Conservation (phyloP, 2,888 invertebrate species). For the Sinopyrophorus schimmeli region DNA sequence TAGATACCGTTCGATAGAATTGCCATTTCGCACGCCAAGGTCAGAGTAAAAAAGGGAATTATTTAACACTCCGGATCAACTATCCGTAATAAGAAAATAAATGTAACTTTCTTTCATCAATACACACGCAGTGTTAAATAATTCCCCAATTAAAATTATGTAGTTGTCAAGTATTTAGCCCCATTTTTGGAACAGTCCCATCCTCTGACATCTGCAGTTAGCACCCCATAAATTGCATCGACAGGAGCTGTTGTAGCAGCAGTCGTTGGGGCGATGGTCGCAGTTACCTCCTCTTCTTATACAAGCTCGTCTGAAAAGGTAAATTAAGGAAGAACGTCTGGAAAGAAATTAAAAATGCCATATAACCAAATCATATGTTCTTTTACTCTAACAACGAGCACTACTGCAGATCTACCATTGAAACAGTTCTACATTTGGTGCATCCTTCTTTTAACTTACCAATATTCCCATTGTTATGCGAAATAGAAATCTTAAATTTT, state of each 20-base stretch:
- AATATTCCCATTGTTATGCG: too few relatives aligned
- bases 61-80: slow-evolving; percentile 2
- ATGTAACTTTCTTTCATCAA: neutral
- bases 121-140: neutral
- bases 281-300: slow-evolving; percentile 80
- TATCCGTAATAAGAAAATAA: slow-evolving; percentile 6
- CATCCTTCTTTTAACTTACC: too few relatives aligned
- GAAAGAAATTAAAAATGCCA: slow-evolving; percentile 63
- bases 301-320: slow-evolving; percentile 84
- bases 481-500: too few relatives aligned
- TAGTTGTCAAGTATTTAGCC: slow-evolving; percentile 60
- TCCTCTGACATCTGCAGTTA: slow-evolving; percentile 85
- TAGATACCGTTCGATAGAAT: slow-evolving; percentile 12
- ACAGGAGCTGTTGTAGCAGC: slow-evolving; percentile 84
- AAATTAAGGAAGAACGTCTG: slow-evolving; percentile 82
- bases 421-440: too few relatives aligned
- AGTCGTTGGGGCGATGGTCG: slow-evolving; percentile 82
- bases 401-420: too few relatives aligned
- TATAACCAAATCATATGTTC: slow-evolving; percentile 44
- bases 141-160: too few relatives aligned
- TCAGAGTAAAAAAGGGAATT: slow-evolving; percentile 11
- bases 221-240: slow-evolving; percentile 88
- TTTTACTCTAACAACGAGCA: slow-evolving; percentile 24
- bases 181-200: slow-evolving; percentile 89
- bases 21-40: slow-evolving; percentile 25